These are phyloP conservation scores for Antennarius maculatus DNA, from an alignment of 2,797 vertebrate species.

Conservation along the genomic window DNA sequence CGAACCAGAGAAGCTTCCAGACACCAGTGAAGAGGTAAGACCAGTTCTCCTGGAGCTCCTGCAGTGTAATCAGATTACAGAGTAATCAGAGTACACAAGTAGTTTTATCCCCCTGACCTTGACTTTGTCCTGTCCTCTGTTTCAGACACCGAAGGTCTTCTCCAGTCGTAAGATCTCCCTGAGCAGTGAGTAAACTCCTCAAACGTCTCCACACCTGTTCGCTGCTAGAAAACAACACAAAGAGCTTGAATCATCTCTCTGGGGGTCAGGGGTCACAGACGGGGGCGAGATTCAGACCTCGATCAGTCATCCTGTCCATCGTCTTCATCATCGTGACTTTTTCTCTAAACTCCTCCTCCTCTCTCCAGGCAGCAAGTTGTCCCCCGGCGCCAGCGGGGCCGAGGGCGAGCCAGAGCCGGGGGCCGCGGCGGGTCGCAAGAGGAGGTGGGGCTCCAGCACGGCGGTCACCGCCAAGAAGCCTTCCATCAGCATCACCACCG, in stretches of 20 bases:
- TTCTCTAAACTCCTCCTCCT: not conserved
- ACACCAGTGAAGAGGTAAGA: constrained; percentile 82
- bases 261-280: too few relatives aligned
- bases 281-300: too few relatives aligned
- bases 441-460: constrained; percentile 92
- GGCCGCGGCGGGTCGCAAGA: constrained; percentile 84
- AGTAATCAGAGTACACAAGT: not conserved
- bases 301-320: too few relatives aligned
- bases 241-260: too few relatives aligned
- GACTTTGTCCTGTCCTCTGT: constrained; percentile 51
- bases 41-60: constrained; percentile 43
- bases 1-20: constrained; percentile 74
- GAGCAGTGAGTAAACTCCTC: constrained; percentile 83
- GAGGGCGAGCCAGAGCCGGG: constrained; percentile 80
- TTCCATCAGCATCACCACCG: constrained; percentile 93
- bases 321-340: too few relatives aligned
- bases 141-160: constrained; percentile 88
- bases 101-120: not conserved
- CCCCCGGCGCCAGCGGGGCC: constrained; percentile 58
- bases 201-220: too few relatives aligned
- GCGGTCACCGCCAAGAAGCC: constrained; percentile 91
- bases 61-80: constrained; percentile 39
- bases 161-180: constrained; percentile 91
- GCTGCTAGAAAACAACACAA: too few relatives aligned
- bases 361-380: constrained; percentile 74